phyloP scores from a whole-genome alignment of 2,888 invertebrate genomes.

The Tetragonula carbonaria region DNA sequence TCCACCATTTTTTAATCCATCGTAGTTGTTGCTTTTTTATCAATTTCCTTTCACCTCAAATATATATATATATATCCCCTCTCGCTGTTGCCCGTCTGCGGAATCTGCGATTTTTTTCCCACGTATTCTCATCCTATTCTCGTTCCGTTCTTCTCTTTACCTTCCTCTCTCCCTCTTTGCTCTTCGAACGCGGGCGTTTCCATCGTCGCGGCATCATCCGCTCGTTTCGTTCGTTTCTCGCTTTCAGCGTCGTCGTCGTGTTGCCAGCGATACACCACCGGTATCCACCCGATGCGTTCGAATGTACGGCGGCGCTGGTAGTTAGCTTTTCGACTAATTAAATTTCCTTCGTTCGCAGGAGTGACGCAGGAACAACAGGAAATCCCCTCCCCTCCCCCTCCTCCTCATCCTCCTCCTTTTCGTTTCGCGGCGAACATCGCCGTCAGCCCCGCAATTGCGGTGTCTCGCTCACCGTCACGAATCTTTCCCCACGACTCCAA shows the following conservation, averaged over 20 bases:
- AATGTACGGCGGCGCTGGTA: conserved; percentile 13
- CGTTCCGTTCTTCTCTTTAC: not conserved
- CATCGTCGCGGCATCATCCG: not conserved
- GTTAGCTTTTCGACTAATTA: conserved; percentile 62
- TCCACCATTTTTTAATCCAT: not conserved
- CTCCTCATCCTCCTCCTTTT: not conserved
- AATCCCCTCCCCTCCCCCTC: not conserved
- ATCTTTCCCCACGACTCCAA: conserved; percentile 18
- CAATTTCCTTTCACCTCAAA: not conserved
- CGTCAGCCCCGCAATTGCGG: conserved; percentile 26
- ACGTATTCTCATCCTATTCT: not conserved
- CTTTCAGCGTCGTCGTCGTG: not conserved
- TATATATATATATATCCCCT: too few relatives aligned
- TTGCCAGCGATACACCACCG: not conserved
- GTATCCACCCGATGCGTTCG: conserved; percentile 25
- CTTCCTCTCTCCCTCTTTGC: not conserved
- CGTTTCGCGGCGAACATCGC: not conserved
- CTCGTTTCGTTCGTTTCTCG: conserved; percentile 9
- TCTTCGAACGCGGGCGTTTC: not conserved
- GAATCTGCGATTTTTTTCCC: not conserved
- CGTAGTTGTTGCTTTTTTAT: not conserved
- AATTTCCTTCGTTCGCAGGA: conserved; percentile 51
- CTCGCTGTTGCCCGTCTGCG: too few relatives aligned
- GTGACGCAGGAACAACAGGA: conserved; percentile 49
- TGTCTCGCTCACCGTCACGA: conserved; percentile 23